Evolutionary conservation across 2,113 vertebrate species (phyloP).

Genomic region (Panurus biarmicus): DNA sequence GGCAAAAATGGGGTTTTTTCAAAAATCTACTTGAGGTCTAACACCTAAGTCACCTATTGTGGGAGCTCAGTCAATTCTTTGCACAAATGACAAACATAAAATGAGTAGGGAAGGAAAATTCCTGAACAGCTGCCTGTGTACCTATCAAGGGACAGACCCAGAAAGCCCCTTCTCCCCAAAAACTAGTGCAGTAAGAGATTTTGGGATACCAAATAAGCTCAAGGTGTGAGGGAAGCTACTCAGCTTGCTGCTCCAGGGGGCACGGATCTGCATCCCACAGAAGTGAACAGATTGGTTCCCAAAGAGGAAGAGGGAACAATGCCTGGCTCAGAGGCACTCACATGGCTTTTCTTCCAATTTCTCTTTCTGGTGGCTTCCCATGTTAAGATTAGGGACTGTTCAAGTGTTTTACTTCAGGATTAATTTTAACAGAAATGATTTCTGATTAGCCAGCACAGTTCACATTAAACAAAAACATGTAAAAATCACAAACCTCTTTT

Average conservation of each 20-base stretch:
- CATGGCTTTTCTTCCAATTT: background rate
- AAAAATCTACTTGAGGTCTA: background rate
- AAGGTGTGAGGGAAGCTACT: background rate
- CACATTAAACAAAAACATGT: background rate
- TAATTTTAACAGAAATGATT: background rate
- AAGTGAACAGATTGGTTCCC: background rate
- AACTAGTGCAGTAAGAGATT: fast-evolving
- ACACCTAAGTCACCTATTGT: background rate
- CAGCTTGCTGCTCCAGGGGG: background rate
- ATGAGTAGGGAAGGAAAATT: background rate
- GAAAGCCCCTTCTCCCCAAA: background rate
- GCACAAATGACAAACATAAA: background rate
- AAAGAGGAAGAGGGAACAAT: background rate
- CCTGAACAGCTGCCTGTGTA: background rate
- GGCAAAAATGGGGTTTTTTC: background rate
- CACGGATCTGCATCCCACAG: background rate
- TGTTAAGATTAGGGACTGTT: background rate
- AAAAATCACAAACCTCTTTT: background rate
- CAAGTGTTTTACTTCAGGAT: background rate
- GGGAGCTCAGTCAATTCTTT: background rate
- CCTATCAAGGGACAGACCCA: background rate
- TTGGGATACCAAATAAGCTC: background rate
- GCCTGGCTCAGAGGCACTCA: background rate
- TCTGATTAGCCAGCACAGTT: background rate
- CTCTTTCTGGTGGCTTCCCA: background rate